Evolutionary conservation across 1,140 invertebrate genomes (phyloP), one percentile per base, ranked within the genome.

Genomic region (Philotrypesis tridentata): DNA sequence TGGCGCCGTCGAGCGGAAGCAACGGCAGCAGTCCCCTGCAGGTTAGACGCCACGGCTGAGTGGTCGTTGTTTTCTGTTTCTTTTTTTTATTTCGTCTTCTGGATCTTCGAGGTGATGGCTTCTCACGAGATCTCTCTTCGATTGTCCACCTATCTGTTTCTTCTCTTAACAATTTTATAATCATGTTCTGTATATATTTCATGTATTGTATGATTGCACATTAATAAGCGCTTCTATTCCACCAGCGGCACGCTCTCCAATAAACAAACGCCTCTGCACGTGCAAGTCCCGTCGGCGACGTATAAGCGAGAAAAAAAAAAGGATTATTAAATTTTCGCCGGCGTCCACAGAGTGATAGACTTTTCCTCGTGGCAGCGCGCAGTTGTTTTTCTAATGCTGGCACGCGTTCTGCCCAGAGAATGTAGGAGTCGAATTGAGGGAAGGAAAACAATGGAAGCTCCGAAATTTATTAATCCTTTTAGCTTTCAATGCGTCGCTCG

Each of bases 1-100:
- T 93, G 87, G 92, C 92, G 83, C 92, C 92, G 82, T 93, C 92
- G 65, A 93, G 92, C 86, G 92, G 93, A 83, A 92, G 92, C 90
- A 93, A 93, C 85, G 92, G 92, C 83, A 90, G 89, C 89, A 92
- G 91, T 87, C 91, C 89, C 83, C 87, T 90, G 86, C 91, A 91
- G 91, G 91, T 92, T 91, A 91, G 91, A 87, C 25, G 12, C 61
- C 61, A 2, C 31, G 21, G 27, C 25, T n/a, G 21, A n/a, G 65
- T 31, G 68, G 17, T 71, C 33, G 25, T 71, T 71, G 33, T 70
- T 37, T 33, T 70, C 14, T 23, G 33, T 31, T 37, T 21, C 17
- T 21, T 48, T 55, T 55, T 21, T n/a, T 55, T 55, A 17, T 7
- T n/a, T n/a, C n/a, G n/a, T n/a, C n/a, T n/a, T n/a, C n/a, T n/a